Conservation (phyloP, 2,888 invertebrate genomes). For the Machimus atricapillus region DNA sequence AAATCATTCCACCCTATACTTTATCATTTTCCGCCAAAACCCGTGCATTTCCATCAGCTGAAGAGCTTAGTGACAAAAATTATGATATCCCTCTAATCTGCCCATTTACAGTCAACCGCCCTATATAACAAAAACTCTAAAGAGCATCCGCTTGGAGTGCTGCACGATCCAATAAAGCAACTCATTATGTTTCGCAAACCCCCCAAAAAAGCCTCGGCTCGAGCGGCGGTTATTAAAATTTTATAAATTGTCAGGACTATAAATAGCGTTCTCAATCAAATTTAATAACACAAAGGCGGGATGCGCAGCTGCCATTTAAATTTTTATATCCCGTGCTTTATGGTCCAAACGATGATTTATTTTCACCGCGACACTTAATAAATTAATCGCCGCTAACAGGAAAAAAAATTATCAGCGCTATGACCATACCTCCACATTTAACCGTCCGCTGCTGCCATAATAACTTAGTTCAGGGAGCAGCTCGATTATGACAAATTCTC, state of each 20-base stretch:
- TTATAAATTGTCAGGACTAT: conserved; percentile 5
- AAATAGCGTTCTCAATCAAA: conserved; percentile 14
- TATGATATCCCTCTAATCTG: not conserved
- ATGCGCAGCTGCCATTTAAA: conserved; percentile 7
- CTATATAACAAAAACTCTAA: not conserved
- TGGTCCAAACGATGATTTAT: not conserved
- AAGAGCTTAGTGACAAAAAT: not conserved
- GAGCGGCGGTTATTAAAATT: conserved; percentile 1
- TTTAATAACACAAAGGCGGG: not conserved
- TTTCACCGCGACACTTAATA: not conserved
- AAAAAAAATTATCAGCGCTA: not conserved
- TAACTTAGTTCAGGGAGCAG: not conserved
- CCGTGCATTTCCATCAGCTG: not conserved
- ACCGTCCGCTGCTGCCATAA: not conserved
- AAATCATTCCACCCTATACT: not conserved
- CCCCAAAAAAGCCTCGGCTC: not conserved
- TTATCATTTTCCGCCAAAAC: not conserved
- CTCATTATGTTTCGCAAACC: not conserved
- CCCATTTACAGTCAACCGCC: not conserved
- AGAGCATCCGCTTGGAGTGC: not conserved
- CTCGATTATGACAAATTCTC: not conserved
- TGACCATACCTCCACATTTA: not conserved
- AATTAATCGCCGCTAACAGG: not conserved
- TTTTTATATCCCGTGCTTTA: not conserved
- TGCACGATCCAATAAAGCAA: not conserved